These are phyloP conservation scores for Ranitomeya variabilis DNA, from an alignment of 2,113 vertebrate genomes.

Conservation along the genomic window DNA sequence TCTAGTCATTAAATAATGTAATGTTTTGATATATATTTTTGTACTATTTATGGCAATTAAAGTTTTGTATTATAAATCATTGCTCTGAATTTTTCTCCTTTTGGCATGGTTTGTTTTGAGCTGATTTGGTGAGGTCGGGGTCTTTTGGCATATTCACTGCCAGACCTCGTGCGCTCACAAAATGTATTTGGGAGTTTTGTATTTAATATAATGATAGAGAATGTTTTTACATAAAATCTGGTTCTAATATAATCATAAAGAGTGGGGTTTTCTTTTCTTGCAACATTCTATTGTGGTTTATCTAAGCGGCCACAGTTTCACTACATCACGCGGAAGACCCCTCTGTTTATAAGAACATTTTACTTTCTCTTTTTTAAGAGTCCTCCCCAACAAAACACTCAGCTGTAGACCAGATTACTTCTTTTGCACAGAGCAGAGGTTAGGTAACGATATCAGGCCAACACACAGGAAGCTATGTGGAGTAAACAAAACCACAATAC, in stretches of 20 bases:
- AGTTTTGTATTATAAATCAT: too few relatives aligned
- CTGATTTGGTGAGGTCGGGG: too few relatives aligned
- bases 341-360: background rate
- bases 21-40: too few relatives aligned
- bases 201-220: too few relatives aligned
- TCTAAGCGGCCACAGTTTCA: background rate
- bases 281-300: background rate
- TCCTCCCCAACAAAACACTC: constrained; percentile 9
- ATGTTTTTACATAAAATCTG: background rate
- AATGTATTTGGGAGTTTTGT: too few relatives aligned
- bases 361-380: constrained; percentile 17
- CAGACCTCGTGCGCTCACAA: too few relatives aligned
- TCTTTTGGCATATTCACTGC: too few relatives aligned
- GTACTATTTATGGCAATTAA: too few relatives aligned
- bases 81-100: too few relatives aligned
- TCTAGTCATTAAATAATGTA: too few relatives aligned
- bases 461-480: constrained; percentile 11
- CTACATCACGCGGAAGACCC: constrained; percentile 51
- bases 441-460: background rate
- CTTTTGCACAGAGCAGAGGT: background rate
- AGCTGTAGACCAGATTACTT: constrained; percentile 14
- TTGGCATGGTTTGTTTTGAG: too few relatives aligned
- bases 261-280: background rate
- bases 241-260: background rate
- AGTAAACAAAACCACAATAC: constrained; percentile 43